These are phyloP conservation scores for Drosophila nasuta DNA, from an alignment of 1,140 invertebrate species.

Conservation along the genomic window DNA sequence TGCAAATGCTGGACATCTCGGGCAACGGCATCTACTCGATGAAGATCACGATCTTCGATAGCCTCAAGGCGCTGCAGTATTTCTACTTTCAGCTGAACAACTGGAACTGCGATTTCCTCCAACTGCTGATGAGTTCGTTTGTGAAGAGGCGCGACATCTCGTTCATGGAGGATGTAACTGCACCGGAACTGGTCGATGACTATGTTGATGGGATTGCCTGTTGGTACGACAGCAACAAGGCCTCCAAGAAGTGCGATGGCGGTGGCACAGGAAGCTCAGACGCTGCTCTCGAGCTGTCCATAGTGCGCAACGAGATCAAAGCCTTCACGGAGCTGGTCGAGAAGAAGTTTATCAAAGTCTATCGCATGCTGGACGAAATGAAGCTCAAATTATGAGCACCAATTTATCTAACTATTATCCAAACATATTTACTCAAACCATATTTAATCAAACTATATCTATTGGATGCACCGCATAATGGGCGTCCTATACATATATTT, in stretches of 20 bases:
- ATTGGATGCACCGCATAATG: slow-evolving; percentile 14
- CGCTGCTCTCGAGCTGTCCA: slow-evolving; percentile 73
- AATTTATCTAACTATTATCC: slow-evolving; percentile 5
- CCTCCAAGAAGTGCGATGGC: slow-evolving; percentile 72
- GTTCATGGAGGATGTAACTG: slow-evolving; percentile 76
- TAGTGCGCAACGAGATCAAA: slow-evolving; percentile 80
- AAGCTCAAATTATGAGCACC: slow-evolving; percentile 59
- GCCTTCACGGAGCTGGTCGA: slow-evolving; percentile 75
- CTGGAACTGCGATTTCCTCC: slow-evolving; percentile 82
- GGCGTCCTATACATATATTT: slow-evolving; percentile 47
- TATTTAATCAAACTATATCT: slow-evolving; percentile 10
- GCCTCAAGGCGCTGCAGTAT: slow-evolving; percentile 77
- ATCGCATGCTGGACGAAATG: slow-evolving; percentile 80
- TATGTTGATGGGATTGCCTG: slow-evolving; percentile 81
- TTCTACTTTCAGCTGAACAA: slow-evolving; percentile 84
- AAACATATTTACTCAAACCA: slow-evolving; percentile 27
- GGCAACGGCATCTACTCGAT: slow-evolving; percentile 71
- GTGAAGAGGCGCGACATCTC: slow-evolving; percentile 75
- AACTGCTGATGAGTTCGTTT: slow-evolving; percentile 77
- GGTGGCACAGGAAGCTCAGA: slow-evolving; percentile 43
- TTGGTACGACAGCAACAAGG: slow-evolving; percentile 79
- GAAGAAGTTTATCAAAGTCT: slow-evolving; percentile 80
- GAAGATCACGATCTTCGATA: slow-evolving; percentile 78
- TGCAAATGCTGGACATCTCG: slow-evolving; percentile 78
- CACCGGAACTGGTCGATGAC: slow-evolving; percentile 78